phyloP scores from a whole-genome alignment of 2,797 vertebrate genomes.

The Etheostoma nigrum region DNA sequence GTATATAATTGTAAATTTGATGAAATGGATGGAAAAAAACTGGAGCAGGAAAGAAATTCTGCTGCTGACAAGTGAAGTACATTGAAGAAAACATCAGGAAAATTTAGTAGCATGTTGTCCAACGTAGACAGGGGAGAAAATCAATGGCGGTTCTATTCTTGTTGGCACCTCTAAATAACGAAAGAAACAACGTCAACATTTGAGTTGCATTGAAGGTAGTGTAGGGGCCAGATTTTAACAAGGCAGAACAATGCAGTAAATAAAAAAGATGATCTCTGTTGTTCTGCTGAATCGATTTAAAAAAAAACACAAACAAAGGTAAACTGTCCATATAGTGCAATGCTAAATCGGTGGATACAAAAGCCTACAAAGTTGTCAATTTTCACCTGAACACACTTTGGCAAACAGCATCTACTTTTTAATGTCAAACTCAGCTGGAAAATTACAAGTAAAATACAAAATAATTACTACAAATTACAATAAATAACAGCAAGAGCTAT shows the following conservation, averaged over 20 bases:
- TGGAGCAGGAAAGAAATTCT: neutral
- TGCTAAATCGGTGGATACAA: neutral
- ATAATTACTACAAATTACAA: constrained; percentile 43
- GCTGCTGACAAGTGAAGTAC: neutral
- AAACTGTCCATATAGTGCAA: neutral
- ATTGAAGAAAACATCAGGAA: neutral
- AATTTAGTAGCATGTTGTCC: neutral
- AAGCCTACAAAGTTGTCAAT: neutral
- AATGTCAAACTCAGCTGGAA: constrained; percentile 4
- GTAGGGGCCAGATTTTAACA: neutral
- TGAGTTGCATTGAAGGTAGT: neutral
- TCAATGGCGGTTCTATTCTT: neutral
- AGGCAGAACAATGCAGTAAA: neutral
- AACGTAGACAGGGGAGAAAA: neutral
- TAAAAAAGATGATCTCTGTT: neutral
- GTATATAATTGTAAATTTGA: neutral
- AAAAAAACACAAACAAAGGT: neutral
- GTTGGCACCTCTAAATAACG: neutral
- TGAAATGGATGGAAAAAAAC: neutral
- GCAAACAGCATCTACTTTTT: too few relatives aligned
- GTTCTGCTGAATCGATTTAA: neutral
- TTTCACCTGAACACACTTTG: neutral
- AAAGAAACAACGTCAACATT: neutral
- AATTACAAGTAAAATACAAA: neutral
- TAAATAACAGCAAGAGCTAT: constrained; percentile 41